Conservation (phyloP, 2,113 vertebrate species). For the Baryphthengus martii region DNA sequence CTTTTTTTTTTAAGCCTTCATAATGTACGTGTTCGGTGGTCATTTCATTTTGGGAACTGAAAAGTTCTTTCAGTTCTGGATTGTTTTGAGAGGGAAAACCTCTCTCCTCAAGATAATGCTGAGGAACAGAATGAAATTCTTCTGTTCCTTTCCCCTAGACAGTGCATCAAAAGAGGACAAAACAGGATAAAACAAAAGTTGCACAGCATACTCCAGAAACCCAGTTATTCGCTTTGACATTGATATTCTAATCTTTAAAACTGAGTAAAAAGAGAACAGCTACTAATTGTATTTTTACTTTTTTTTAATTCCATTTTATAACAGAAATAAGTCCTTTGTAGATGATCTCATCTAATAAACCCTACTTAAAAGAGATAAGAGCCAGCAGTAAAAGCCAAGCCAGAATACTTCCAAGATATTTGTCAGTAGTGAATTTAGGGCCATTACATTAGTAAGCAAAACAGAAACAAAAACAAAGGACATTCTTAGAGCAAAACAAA, state of each 20-base stretch:
- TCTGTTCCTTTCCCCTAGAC: conserved; percentile 26
- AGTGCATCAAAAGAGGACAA: conserved; percentile 39
- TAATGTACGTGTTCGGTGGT: not conserved
- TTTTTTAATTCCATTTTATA: conserved; percentile 54
- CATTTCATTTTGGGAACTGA: not conserved
- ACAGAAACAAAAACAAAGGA: conserved; percentile 44
- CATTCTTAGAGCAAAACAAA: not conserved
- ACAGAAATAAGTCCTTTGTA: conserved; percentile 37
- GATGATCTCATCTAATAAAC: conserved; percentile 56
- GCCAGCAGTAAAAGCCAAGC: conserved; percentile 12
- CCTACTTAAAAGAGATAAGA: conserved; percentile 19
- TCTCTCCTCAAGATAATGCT: conserved; percentile 13
- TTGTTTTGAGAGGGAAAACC: conserved; percentile 14
- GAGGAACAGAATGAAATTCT: conserved; percentile 28
- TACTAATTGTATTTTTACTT: conserved; percentile 54
- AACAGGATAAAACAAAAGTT: conserved; percentile 56
- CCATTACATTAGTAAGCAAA: conserved; percentile 22
- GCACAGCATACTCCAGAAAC: conserved; percentile 35
- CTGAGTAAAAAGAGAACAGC: conserved; percentile 32
- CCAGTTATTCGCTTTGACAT: conserved; percentile 32
- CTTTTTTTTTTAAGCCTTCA: conserved; percentile 16
- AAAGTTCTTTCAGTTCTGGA: conserved; percentile 36
- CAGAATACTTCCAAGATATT: conserved; percentile 29
- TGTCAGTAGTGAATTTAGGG: conserved; percentile 16
- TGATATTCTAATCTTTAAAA: conserved; percentile 44